Base-by-base conservation (phyloP, 2,888 invertebrate genomes). In the Netelia fuscicornis region DNA sequence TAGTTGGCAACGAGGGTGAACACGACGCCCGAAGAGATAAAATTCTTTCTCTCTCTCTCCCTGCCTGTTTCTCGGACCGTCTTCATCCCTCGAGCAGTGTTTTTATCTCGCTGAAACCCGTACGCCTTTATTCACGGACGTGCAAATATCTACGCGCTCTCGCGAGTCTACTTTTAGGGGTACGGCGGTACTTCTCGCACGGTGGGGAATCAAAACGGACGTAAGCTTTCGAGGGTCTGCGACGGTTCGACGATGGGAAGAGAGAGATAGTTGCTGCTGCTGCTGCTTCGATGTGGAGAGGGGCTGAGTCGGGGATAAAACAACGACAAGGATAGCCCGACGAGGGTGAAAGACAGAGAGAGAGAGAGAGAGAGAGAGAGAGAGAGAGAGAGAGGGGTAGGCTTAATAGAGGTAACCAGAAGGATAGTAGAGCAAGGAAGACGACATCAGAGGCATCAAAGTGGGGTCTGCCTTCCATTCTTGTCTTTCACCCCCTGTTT, bases 111-210 rank as follows among this genome's bases (percentile, higher is more conserved):
- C 48, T 10, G 48, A 11, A 44, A 54, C 37, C 8, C 37, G 37
- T 37, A 37, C 37, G 37, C 56, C 13, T 48, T n/a, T 37, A 56
- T 72, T 20, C n/a, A 42, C n/a, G 48, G 9, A 74, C 76, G 11
- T 25, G 25, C 20, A 64, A 44, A 74, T 25, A 62, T 64, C 56
- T 9, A 17, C 56, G 25, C 25, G 23, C 70, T 9, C 74, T 62
- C 30, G 48, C 62, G 65, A 52, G 30, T 48, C 44, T 68, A 30
- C 58, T 23, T 86, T 70, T 84, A 89, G 62, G 89, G 90, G 25
- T 87, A 89, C 70, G 88, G 89, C 58, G n/a, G 11, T 90, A 58
- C 71, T 64, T 54, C 20, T 71, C 89, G 25, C 88, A 89, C 52
- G 72, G 54, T 72, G 82, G 76, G 81, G 81, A 82, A 77, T 82